Conservation (phyloP, 1,140 invertebrate species). For the Cydia fagiglandana region DNA sequence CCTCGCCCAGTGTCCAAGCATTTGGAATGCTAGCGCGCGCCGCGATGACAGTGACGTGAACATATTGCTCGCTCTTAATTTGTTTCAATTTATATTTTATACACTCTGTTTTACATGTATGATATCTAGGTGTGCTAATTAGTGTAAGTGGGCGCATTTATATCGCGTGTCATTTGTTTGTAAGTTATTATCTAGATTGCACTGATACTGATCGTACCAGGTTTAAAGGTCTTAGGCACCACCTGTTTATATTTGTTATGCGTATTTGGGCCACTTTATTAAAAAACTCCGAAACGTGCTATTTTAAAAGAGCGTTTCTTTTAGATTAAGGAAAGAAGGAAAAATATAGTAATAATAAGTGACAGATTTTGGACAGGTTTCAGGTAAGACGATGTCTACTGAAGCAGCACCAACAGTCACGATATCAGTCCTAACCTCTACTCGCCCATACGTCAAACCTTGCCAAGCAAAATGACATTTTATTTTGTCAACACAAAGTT, state of each 20-base stretch:
- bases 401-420: background rate
- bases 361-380: too few relatives aligned
- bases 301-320: too few relatives aligned
- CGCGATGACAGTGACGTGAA: background rate
- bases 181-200: background rate
- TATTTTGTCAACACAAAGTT: too few relatives aligned
- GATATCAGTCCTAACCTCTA: background rate
- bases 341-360: too few relatives aligned
- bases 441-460: too few relatives aligned
- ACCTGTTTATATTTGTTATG: background rate
- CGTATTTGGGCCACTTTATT: too few relatives aligned
- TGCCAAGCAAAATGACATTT: too few relatives aligned
- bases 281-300: too few relatives aligned
- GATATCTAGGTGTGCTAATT: slow-evolving; percentile 11
- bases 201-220: background rate
- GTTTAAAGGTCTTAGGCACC: background rate
- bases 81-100: slow-evolving; percentile 12
- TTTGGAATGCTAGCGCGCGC: background rate
- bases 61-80: slow-evolving; percentile 13
- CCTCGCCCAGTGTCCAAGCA: background rate
- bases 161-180: background rate
- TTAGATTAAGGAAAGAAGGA: too few relatives aligned
- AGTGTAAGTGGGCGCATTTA: slow-evolving; percentile 2
- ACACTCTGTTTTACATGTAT: slow-evolving; percentile 1
- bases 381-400: too few relatives aligned